These are phyloP conservation scores for Hydrozoanthus gracilis DNA, from an alignment of 92 coral and sea anemone genomes.

Conservation along the genomic window DNA sequence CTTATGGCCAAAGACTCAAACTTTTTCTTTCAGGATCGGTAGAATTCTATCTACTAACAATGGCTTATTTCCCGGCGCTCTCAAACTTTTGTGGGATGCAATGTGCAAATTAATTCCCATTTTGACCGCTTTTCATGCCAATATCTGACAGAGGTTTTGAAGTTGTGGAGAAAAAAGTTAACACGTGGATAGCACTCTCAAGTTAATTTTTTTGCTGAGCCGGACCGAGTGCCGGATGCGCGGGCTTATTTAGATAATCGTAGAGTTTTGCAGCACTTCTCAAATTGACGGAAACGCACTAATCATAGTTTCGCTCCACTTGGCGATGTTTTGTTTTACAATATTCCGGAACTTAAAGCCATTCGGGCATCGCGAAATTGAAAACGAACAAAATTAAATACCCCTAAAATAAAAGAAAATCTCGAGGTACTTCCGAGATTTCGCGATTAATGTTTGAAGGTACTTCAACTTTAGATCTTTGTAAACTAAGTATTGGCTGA, in stretches of 20 bases:
- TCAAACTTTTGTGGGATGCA: not conserved
- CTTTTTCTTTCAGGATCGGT: not conserved
- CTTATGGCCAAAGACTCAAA: not conserved
- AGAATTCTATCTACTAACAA: not conserved
- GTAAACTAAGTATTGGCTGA: too few species aligned
- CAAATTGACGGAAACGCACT: too few species aligned
- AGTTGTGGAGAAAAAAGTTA: not conserved
- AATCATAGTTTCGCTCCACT: too few species aligned
- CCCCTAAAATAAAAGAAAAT: too few species aligned
- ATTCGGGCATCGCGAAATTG: too few species aligned
- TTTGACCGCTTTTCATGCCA: not conserved
- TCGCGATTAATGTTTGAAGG: too few species aligned
- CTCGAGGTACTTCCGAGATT: too few species aligned
- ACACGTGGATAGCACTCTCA: not conserved
- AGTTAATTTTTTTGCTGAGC: not conserved
- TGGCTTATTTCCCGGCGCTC: constrained; percentile 1
- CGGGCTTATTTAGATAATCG: not conserved
- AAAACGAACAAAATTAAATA: too few species aligned
- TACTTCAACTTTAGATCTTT: too few species aligned
- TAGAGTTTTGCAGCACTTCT: too few species aligned
- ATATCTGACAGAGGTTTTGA: not conserved
- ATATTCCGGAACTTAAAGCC: too few species aligned
- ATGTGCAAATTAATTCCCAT: not conserved
- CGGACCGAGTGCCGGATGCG: not conserved
- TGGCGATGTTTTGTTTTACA: too few species aligned